Percentiles rank a stretch among this genome's conserved stretches.
These are phyloP conservation scores for Antheraea yamamai DNA, from an alignment of 2,888 invertebrate genomes.

Conservation along the genomic window DNA sequence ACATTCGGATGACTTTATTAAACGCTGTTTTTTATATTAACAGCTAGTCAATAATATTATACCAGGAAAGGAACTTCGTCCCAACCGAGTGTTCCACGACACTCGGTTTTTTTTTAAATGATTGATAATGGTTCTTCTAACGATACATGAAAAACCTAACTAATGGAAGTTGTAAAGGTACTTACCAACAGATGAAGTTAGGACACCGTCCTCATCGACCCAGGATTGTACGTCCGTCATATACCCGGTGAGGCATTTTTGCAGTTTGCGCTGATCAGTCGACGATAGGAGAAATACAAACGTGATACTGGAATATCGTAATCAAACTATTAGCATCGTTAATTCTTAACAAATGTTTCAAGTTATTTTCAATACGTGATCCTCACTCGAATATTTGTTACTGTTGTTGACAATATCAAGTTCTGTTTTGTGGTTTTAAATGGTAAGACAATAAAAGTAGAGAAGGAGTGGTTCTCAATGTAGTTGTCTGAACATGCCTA, in stretches of 20 bases:
- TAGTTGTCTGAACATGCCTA: no score
- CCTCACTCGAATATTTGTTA: not conserved
- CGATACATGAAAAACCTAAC: not conserved
- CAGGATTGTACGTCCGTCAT: slow-evolving; percentile 69
- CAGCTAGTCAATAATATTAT: no score
- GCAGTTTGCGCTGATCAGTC: slow-evolving; percentile 1
- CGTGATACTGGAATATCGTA: slow-evolving; percentile 25
- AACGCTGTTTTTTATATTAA: no score
- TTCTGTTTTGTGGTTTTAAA: no score
- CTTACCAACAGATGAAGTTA: slow-evolving; percentile 46
- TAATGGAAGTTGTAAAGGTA: not conserved
- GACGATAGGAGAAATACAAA: slow-evolving; percentile 22
- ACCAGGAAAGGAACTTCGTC: no score
- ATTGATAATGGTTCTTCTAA: no score
- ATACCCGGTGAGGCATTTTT: slow-evolving; percentile 59
- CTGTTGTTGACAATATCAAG: not conserved
- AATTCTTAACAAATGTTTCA: not conserved
- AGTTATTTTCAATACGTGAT: not conserved
- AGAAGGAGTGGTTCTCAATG: no score
- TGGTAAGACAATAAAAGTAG: no score
- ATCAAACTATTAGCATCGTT: not conserved
- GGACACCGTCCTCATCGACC: slow-evolving; percentile 54
- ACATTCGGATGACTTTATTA: no score
- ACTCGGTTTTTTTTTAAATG: no score
- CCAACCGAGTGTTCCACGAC: no score